Evolutionary conservation across 2,888 invertebrate genomes (phyloP).

Genomic region (Tethea ocularis): DNA sequence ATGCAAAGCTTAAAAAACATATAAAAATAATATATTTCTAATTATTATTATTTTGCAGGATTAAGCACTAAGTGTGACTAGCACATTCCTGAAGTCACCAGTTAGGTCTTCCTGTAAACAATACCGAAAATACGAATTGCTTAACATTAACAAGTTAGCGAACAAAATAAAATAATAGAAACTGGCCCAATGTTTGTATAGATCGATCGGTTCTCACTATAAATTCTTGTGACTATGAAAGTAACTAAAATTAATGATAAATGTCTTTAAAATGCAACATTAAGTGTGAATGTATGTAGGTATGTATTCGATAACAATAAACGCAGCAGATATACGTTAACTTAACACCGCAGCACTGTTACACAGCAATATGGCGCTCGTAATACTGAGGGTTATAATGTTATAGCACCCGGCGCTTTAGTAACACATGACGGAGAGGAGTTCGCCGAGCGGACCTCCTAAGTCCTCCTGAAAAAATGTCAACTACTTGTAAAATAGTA

Average conservation of each 20-base stretch:
- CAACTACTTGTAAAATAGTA: constrained; percentile 67
- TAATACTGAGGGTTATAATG: constrained; percentile 59
- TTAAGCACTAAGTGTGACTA: constrained; percentile 84
- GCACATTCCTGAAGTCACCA: constrained; percentile 87
- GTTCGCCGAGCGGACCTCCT: constrained; percentile 85
- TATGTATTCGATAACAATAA: constrained; percentile 41
- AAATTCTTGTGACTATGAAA: constrained; percentile 24
- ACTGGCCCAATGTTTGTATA: constrained; percentile 75
- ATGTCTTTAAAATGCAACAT: constrained; percentile 65
- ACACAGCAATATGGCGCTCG: constrained; percentile 50
- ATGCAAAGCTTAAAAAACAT: constrained; percentile 59
- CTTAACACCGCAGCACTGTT: constrained; percentile 54
- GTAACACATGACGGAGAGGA: constrained; percentile 86
- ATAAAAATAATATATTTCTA: constrained; percentile 49
- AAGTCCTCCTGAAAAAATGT: constrained; percentile 87
- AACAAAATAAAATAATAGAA: constrained; percentile 47
- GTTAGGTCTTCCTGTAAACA: constrained; percentile 86
- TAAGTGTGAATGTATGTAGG: no score
- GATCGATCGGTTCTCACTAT: constrained; percentile 33
- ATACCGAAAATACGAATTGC: constrained; percentile 60
- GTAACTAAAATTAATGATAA: constrained; percentile 47
- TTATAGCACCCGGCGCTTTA: constrained; percentile 61
- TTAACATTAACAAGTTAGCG: constrained; percentile 59
- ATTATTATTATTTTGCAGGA: constrained; percentile 63
- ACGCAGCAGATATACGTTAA: constrained; percentile 43